Conservation (phyloP, 1,140 invertebrate species). For the Amyelois transitella region DNA sequence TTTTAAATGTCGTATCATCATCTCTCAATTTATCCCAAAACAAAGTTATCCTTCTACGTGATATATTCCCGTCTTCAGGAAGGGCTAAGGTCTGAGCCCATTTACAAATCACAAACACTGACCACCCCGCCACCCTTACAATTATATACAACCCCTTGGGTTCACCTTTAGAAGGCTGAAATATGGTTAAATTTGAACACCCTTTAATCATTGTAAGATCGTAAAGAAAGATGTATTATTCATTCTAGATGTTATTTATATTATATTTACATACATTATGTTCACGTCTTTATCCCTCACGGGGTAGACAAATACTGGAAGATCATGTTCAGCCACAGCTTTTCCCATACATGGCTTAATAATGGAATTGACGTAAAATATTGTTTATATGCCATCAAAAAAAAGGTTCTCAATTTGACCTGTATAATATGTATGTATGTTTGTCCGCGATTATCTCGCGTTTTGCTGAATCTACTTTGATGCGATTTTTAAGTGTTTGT, state of each 20-base stretch:
- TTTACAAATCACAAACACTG: constrained; percentile 75
- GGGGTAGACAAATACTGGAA: too few species aligned
- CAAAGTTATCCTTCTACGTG: constrained; percentile 69
- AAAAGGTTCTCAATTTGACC: too few species aligned
- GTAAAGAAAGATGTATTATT: constrained; percentile 25
- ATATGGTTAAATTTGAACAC: constrained; percentile 51
- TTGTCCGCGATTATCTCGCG: too few species aligned
- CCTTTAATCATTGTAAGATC: constrained; percentile 27
- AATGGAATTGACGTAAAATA: too few species aligned
- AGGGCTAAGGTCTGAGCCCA: constrained; percentile 71
- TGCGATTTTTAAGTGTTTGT: too few species aligned
- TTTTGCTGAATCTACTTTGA: too few species aligned
- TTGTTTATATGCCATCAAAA: too few species aligned
- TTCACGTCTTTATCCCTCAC: too few species aligned
- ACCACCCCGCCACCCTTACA: constrained; percentile 49
- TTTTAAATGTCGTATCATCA: constrained; percentile 15
- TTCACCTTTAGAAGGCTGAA: constrained; percentile 62
- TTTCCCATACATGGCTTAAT: too few species aligned
- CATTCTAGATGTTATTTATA: constrained; percentile 11
- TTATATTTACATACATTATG: too few species aligned
- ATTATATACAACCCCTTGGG: constrained; percentile 62
- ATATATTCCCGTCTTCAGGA: constrained; percentile 71
- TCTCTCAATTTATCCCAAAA: constrained; percentile 43
- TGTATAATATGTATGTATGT: too few species aligned
- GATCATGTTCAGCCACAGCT: too few species aligned